Evolutionary conservation across 2,888 invertebrate species (phyloP).

Genomic region (Blastobasis adustella): DNA sequence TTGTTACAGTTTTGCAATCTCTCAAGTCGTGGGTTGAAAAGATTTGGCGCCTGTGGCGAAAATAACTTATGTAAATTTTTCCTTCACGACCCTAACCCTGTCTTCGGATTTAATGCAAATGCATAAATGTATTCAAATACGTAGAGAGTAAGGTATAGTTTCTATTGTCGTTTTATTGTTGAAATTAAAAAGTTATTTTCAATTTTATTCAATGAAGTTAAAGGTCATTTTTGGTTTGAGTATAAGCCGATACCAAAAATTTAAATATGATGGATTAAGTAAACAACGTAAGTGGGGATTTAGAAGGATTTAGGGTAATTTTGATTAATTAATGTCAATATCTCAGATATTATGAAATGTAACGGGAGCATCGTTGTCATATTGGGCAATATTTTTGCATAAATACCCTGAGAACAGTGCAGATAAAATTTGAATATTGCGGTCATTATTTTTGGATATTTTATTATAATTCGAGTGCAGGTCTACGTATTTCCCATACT

Average conservation of each 20-base stretch:
- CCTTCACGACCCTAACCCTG: constrained; percentile 25
- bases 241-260: neutral
- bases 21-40: constrained; percentile 26
- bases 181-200: neutral
- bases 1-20: constrained; percentile 25
- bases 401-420: constrained; percentile 24
- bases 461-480: neutral
- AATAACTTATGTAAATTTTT: constrained; percentile 48
- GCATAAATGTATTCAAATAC: neutral
- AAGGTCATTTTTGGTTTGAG: neutral
- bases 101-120: neutral
- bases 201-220: neutral
- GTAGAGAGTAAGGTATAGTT: constrained; percentile 12
- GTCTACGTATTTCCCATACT: no score
- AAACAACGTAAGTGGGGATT: constrained; percentile 30
- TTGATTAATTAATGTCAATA: constrained; percentile 54
- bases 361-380: constrained; percentile 26
- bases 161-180: constrained; percentile 5
- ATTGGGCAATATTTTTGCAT: constrained; percentile 36
- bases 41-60: constrained; percentile 42
- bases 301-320: constrained; percentile 21
- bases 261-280: constrained; percentile 47
- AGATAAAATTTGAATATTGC: constrained; percentile 12
- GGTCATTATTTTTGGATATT: constrained; percentile 18
- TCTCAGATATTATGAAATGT: constrained; percentile 23